Base-by-base conservation (phyloP, 2,113 vertebrate species). In the Alosa alosa region DNA sequence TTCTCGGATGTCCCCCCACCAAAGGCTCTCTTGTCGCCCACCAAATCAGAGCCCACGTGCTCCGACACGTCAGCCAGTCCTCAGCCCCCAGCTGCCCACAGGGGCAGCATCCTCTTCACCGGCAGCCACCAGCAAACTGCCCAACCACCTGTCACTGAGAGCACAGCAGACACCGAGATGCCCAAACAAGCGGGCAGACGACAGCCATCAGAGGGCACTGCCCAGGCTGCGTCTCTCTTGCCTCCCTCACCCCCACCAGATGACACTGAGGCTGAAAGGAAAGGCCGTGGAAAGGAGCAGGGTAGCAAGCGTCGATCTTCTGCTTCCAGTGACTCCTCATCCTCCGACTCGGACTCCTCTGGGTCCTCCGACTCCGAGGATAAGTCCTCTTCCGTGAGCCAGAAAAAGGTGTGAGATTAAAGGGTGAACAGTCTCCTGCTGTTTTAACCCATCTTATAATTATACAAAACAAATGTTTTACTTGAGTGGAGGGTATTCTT, bases 261-360 rank as follows among this genome's bases (percentile, higher is more conserved):
- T 31, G 85, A 88, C 10, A 46, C 81, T 5, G 68, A 90, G 47
- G 31, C 10, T 18, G n/a, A 6, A 83, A 50, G 46, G 50, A 68
- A 49, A 83, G 45, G 50, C 31, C 75, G 39, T 39, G 47, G 47
- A 44, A 44, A 90, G 81, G 50, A 45, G 72, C 25, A 86, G 75
- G 50, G 82, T 64, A n/a, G 72, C 46, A 47, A 84, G 49, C 82
- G 6, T 1, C 84, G 13, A 11, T 87, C 88, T 3, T 87, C 89
- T 36, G 22, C 82, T 4, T 90, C 91, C 52, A 89, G 90, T 45
- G 86, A 88, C 47, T 89, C 89, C 52, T 94, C 95, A 44, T 93
- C 93, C 52, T 96, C 94, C 6, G 95, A 95, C 88, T 94, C 94
- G 2, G 95, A 95, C 88, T 94, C 94, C 81, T 91, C 88, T 3